These are phyloP conservation scores for Pangasius sanitwongsei DNA, from an alignment of 2,797 vertebrate genomes.

Conservation along the genomic window DNA sequence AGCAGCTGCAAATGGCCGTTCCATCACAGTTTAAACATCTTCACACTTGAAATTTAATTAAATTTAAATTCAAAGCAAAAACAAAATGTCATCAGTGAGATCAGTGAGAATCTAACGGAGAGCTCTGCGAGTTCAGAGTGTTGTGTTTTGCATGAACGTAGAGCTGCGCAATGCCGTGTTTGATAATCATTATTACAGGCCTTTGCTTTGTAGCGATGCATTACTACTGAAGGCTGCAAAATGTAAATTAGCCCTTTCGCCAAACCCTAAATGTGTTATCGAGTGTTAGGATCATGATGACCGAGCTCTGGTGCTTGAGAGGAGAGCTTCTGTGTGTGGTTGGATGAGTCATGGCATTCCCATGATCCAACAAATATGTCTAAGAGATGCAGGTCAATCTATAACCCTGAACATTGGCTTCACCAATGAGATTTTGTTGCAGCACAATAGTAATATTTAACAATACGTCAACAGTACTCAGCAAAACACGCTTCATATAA, in stretches of 20 bases:
- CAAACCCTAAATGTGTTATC: slow-evolving; percentile 2
- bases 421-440: not conserved
- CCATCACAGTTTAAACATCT: not conserved
- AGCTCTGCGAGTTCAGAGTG: not conserved
- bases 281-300: not conserved
- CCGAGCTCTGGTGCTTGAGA: not conserved
- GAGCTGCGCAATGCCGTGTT: not conserved
- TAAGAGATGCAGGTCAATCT: not conserved
- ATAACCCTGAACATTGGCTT: not conserved
- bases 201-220: not conserved
- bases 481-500: not conserved
- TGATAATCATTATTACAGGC: not conserved
- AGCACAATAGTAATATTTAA: not conserved
- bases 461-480: not conserved
- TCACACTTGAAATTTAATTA: not conserved
- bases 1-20: not conserved
- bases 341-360: not conserved
- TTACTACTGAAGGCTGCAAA: not conserved
- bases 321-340: not conserved
- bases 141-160: not conserved
- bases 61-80: too few relatives aligned
- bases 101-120: not conserved
- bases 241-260: slow-evolving; percentile 19
- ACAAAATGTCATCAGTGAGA: too few relatives aligned
- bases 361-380: not conserved